Conservation (phyloP, 35 echinoderm and acorn worm species). For the Apostichopus californicus region DNA sequence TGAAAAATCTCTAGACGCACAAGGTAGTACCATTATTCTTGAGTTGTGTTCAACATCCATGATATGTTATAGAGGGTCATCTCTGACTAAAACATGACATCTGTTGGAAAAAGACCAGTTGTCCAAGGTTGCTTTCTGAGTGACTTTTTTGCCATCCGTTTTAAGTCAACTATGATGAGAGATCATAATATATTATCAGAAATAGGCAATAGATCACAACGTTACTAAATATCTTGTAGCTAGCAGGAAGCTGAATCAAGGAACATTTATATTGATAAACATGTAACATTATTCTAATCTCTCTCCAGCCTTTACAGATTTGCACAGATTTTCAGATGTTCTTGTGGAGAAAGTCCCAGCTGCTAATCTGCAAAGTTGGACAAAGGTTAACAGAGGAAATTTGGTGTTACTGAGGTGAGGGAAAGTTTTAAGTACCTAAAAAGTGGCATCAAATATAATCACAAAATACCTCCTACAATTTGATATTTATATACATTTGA, state of each 20-base stretch:
- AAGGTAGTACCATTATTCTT: neutral
- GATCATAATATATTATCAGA: too few species aligned
- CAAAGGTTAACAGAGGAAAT: slow-evolving; percentile 38
- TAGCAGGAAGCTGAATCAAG: neutral
- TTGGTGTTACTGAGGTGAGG: slow-evolving; percentile 35
- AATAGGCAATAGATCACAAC: neutral
- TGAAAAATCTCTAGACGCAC: slow-evolving; percentile 50
- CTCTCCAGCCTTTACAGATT: slow-evolving; percentile 6
- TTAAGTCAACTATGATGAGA: too few species aligned
- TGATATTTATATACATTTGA: too few species aligned
- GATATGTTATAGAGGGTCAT: too few species aligned
- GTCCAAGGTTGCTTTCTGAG: too few species aligned
- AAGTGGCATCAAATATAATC: too few species aligned
- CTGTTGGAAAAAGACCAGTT: too few species aligned
- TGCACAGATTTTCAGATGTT: slow-evolving; percentile 43
- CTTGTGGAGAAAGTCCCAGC: slow-evolving; percentile 18
- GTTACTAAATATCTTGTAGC: neutral
- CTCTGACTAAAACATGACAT: too few species aligned
- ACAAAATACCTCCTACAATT: too few species aligned
- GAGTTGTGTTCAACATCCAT: too few species aligned
- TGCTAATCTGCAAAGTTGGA: neutral
- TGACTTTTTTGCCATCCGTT: too few species aligned
- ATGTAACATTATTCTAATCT: neutral
- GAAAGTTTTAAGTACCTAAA: too few species aligned
- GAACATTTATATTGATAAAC: neutral